Evolutionary conservation across 1,140 invertebrate species (phyloP).

Genomic region (Caenorhabditis briggsae): DNA sequence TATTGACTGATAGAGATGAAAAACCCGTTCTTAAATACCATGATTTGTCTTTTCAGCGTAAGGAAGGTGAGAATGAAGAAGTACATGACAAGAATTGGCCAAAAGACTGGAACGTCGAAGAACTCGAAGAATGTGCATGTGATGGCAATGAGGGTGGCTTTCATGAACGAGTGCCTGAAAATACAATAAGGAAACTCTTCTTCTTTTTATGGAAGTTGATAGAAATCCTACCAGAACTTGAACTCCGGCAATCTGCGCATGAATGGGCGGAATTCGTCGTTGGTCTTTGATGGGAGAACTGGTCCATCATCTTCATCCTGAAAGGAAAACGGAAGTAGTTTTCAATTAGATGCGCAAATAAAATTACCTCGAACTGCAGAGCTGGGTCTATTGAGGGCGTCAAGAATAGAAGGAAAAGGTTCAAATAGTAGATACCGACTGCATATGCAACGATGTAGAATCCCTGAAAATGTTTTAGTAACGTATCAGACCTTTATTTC

Average conservation of each 20-base stretch:
- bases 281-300: conserved; percentile 88
- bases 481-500: not conserved
- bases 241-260: conserved; percentile 97
- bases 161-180: conserved; percentile 88
- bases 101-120: conserved; percentile 99
- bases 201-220: not conserved
- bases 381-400: conserved; percentile 97
- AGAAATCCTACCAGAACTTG: conserved; percentile 89
- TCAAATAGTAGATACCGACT: conserved; percentile 97
- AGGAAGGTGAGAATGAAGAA: conserved; percentile 97
- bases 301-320: conserved; percentile 72
- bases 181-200: conserved; percentile 45
- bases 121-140: conserved; percentile 96
- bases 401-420: conserved; percentile 98
- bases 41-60: conserved; percentile 99
- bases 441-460: conserved; percentile 99
- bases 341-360: not conserved
- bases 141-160: conserved; percentile 91
- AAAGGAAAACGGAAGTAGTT: conserved; percentile 26
- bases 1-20: conserved; percentile 82
- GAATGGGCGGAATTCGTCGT: conserved; percentile 98
- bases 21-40: conserved; percentile 82
- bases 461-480: conserved; percentile 80
- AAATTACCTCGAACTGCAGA: conserved; percentile 72
- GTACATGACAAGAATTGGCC: conserved; percentile 99